Conservation (phyloP, 2,888 invertebrate genomes). For the Drosophila formosana region DNA sequence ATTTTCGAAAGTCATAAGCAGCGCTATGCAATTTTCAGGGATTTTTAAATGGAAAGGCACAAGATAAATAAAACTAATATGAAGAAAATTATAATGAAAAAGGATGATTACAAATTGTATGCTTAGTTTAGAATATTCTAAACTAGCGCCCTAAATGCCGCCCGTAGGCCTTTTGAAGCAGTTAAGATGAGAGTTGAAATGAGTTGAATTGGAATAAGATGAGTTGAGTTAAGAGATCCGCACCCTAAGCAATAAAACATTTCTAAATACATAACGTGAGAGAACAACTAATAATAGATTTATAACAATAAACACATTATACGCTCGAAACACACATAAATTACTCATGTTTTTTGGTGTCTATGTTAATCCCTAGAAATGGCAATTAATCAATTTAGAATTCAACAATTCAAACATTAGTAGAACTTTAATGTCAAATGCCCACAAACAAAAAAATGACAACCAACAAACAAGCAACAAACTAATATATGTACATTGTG, state of each 20-base stretch:
- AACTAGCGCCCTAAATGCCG: slow-evolving; percentile 72
- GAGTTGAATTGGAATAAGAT: background rate
- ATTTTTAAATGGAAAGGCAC: slow-evolving; percentile 68
- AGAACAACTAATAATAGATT: slow-evolving; percentile 12
- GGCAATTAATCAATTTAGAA: slow-evolving; percentile 68
- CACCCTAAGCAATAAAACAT: slow-evolving; percentile 48
- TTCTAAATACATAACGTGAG: slow-evolving; percentile 9
- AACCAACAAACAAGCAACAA: slow-evolving; percentile 30
- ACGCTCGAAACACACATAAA: slow-evolving; percentile 38
- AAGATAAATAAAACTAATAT: slow-evolving; percentile 2
- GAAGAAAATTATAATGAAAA: background rate
- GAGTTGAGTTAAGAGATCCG: slow-evolving; percentile 19
- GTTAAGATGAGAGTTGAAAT: slow-evolving; percentile 39
- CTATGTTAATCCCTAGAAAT: slow-evolving; percentile 73
- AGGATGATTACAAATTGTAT: slow-evolving; percentile 25
- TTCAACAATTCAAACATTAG: slow-evolving; percentile 60
- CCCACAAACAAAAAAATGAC: slow-evolving; percentile 24
- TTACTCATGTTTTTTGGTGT: slow-evolving; percentile 76
- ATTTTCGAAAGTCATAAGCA: slow-evolving; percentile 52
- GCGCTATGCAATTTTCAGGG: slow-evolving; percentile 79
- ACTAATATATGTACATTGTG: slow-evolving; percentile 28
- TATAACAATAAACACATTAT: slow-evolving; percentile 13
- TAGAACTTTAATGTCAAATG: slow-evolving; percentile 58
- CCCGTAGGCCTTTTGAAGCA: slow-evolving; percentile 76
- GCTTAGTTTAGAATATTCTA: slow-evolving; percentile 42